These are phyloP conservation scores for Drosophila infuscata DNA, from an alignment of 2,888 invertebrate species.

Conservation along the genomic window DNA sequence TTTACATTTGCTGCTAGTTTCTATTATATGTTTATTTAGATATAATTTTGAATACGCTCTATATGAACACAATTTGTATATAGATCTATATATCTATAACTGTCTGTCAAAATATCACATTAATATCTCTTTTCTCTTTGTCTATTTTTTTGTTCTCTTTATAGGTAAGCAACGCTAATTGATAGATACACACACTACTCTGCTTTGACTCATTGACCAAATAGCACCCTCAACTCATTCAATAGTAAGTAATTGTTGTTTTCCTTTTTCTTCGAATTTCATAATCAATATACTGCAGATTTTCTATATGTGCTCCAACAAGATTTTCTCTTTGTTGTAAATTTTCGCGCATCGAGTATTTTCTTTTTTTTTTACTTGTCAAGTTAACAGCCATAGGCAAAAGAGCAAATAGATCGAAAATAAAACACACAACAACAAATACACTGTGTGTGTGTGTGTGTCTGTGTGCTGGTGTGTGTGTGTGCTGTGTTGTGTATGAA, in stretches of 20 bases:
- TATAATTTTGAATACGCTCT: conserved; percentile 24
- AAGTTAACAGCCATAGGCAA: conserved; percentile 44
- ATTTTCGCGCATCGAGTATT: conserved; percentile 18
- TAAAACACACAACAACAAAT: conserved; percentile 38
- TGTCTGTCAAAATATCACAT: conserved; percentile 22
- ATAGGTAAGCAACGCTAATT: conserved; percentile 47
- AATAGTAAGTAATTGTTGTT: conserved; percentile 42
- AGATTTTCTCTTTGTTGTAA: conserved; percentile 46
- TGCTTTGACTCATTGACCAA: background rate
- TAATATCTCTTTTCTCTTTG: conserved; percentile 17
- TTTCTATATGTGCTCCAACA: conserved; percentile 15
- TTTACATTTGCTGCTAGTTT: conserved; percentile 9
- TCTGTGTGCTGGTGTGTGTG: conserved; percentile 11
- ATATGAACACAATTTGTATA: conserved; percentile 6
- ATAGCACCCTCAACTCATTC: conserved; percentile 1
- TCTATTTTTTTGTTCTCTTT: conserved; percentile 16
- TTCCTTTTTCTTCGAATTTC: conserved; percentile 7
- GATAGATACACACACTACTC: conserved; percentile 11
- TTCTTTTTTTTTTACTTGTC: conserved; percentile 25
- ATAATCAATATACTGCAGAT: conserved; percentile 10
- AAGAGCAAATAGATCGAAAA: conserved; percentile 67
- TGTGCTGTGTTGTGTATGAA: conserved; percentile 56
- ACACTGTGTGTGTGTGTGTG: conserved; percentile 4
- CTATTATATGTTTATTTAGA: conserved; percentile 27
- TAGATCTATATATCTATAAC: conserved; percentile 11